Percentiles rank a stretch among this genome's conserved stretches.
phyloP scores from a whole-genome alignment of 2,113 vertebrate species.

The Saimiri boliviensis region DNA sequence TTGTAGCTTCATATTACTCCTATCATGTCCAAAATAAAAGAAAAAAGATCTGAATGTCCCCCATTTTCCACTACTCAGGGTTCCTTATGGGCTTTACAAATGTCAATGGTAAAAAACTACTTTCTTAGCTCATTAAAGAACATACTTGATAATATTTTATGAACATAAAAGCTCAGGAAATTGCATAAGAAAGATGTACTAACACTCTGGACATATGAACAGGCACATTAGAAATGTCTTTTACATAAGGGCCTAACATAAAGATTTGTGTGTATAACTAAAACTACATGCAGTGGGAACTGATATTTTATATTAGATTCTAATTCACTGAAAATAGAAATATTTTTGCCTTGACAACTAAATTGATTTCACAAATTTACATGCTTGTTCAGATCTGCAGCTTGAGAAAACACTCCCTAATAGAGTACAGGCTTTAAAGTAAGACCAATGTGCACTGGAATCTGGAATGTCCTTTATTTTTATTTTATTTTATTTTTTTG shows the following conservation, averaged over 20 bases:
- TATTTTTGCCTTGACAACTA: neutral
- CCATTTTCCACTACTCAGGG: neutral
- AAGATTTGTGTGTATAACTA: neutral
- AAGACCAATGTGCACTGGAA: neutral
- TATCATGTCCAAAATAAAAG: neutral
- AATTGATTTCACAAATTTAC: neutral
- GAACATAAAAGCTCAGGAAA: neutral
- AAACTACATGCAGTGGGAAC: neutral
- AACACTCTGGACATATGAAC: neutral
- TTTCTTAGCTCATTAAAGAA: neutral
- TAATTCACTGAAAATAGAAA: neutral
- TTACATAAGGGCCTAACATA: fast-evolving
- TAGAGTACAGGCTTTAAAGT: neutral
- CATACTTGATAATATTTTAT: neutral
- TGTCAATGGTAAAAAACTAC: neutral
- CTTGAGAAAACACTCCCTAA: neutral
- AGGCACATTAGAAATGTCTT: neutral
- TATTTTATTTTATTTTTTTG: too few species aligned
- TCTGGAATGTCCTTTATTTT: too few species aligned
- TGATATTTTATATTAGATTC: neutral
- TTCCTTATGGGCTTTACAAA: neutral
- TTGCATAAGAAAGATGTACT: neutral
- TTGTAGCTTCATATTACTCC: too few species aligned
- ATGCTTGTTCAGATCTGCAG: neutral
- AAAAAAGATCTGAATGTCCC: neutral